Conservation (phyloP, 2,797 vertebrate genomes). For the Buceros bicornis region DNA sequence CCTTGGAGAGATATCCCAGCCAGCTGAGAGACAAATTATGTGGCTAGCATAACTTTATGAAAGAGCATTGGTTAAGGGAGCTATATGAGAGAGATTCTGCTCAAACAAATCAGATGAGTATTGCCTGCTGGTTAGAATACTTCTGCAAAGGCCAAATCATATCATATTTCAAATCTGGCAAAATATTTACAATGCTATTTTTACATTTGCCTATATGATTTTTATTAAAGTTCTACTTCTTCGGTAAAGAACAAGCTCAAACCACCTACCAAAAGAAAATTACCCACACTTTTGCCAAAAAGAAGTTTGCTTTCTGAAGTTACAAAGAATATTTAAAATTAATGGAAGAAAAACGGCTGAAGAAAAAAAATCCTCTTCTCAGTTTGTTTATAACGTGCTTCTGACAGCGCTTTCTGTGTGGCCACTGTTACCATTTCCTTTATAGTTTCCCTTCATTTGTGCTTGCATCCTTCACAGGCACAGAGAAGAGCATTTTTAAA, state of each 20-base stretch:
- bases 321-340: constrained; percentile 29
- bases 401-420: constrained; percentile 19
- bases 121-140: constrained; percentile 18
- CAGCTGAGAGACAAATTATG: constrained; percentile 58
- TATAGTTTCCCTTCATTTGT: background rate
- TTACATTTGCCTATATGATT: background rate
- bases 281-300: background rate
- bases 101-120: constrained; percentile 12
- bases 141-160: constrained; percentile 1
- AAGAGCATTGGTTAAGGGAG: constrained; percentile 6
- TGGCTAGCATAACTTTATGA: constrained; percentile 41
- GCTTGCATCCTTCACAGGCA: background rate
- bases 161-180: background rate
- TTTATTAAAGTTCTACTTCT: background rate
- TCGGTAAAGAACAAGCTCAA: background rate
- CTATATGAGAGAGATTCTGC: constrained; percentile 7
- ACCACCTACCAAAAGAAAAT: background rate
- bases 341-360: background rate
- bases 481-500: background rate
- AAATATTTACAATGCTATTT: constrained; percentile 18
- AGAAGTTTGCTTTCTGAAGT: constrained; percentile 16
- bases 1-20: constrained; percentile 46
- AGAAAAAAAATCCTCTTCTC: background rate
- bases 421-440: background rate
- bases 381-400: constrained; percentile 15